Evolutionary conservation across 1,140 invertebrate genomes (phyloP).

Genomic region (Drosophila takahashii): DNA sequence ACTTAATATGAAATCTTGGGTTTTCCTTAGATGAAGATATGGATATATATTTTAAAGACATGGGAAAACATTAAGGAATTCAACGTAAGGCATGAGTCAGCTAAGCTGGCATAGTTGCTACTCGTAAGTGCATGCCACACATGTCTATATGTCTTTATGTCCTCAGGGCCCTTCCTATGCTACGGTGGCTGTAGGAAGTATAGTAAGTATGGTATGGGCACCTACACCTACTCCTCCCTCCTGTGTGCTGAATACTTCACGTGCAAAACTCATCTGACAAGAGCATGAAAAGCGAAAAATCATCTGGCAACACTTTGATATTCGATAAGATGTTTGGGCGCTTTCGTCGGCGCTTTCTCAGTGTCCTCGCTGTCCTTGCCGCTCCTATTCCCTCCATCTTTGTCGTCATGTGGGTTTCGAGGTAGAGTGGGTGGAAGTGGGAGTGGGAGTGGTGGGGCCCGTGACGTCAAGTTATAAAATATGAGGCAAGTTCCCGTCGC

Average conservation of each 20-base stretch:
- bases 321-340: conserved; percentile 64
- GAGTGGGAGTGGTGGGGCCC: conserved; percentile 4
- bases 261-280: conserved; percentile 58
- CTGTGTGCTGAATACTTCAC: conserved; percentile 33
- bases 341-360: conserved; percentile 9
- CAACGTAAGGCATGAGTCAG: conserved; percentile 4
- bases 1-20: too few species aligned
- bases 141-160: background rate
- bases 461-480: conserved; percentile 79
- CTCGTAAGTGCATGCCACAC: conserved; percentile 15
- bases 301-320: conserved; percentile 79
- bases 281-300: conserved; percentile 51
- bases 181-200: too few species aligned
- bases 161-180: background rate
- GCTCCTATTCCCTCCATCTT: conserved; percentile 9
- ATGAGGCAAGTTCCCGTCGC: conserved; percentile 62
- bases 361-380: background rate
- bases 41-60: too few species aligned
- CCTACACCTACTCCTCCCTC: background rate
- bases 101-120: conserved; percentile 35
- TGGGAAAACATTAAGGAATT: too few species aligned
- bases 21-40: too few species aligned
- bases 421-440: background rate
- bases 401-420: conserved; percentile 49
- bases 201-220: background rate